Percentiles rank a stretch among this genome's conserved stretches.
phyloP scores from a whole-genome alignment of 2,888 invertebrate genomes.

The Stenotaenia linearis region DNA sequence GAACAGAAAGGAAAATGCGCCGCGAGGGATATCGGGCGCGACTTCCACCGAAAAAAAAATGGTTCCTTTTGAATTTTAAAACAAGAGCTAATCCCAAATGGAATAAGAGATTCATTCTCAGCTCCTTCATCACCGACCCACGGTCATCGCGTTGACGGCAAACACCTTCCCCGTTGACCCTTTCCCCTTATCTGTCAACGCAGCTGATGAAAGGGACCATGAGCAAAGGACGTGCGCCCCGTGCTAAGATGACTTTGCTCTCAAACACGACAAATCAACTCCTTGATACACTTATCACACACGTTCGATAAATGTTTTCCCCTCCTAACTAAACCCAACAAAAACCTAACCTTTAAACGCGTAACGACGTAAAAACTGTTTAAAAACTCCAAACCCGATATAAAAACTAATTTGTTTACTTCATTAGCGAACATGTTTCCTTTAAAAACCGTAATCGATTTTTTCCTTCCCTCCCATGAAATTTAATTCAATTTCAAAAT shows the following conservation, averaged over 20 bases:
- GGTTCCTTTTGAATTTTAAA: background rate
- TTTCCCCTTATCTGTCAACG: slow-evolving; percentile 12
- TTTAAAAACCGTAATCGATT: background rate
- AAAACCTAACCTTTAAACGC: background rate
- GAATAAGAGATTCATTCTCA: background rate
- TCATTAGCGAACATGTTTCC: background rate
- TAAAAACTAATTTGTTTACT: background rate
- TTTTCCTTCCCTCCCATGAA: background rate
- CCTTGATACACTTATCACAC: background rate
- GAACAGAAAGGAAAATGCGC: background rate
- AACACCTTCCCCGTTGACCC: background rate
- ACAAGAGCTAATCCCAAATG: background rate
- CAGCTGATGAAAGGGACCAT: slow-evolving; percentile 17
- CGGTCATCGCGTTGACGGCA: background rate
- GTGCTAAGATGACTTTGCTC: background rate
- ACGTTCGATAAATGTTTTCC: background rate
- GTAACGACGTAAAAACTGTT: background rate
- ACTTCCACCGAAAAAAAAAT: background rate
- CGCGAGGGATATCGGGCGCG: background rate
- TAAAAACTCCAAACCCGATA: background rate
- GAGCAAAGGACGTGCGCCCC: slow-evolving; percentile 19
- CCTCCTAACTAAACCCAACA: background rate
- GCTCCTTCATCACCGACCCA: background rate
- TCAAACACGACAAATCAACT: background rate
- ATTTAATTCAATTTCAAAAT: background rate